Evolutionary conservation across 2,797 vertebrate genomes (phyloP).

Genomic region (Semotilus atromaculatus): DNA sequence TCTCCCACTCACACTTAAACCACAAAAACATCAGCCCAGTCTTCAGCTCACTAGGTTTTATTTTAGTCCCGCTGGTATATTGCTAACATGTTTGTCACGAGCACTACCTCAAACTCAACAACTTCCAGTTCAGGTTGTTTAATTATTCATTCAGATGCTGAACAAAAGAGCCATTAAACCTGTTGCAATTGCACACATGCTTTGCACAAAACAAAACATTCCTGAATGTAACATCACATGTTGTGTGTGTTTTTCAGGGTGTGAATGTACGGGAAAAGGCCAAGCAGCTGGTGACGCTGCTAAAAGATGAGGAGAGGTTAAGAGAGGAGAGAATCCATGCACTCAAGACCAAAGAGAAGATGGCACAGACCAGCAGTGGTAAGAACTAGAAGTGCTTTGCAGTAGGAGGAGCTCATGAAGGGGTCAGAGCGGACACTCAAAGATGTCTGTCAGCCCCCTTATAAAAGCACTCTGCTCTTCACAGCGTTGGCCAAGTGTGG

Average conservation of each 20-base stretch:
- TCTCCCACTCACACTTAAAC: neutral
- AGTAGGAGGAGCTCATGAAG: neutral
- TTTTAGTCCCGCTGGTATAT: neutral
- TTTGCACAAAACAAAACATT: neutral
- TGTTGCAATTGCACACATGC: neutral
- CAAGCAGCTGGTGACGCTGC: constrained; percentile 90
- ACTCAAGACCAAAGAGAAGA: constrained; percentile 96
- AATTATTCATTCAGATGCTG: neutral
- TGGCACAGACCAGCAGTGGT: constrained; percentile 93
- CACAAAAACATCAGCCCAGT: constrained; percentile 6
- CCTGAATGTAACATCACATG: neutral
- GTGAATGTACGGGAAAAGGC: constrained; percentile 94
- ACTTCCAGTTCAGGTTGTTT: neutral
- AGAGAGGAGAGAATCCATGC: constrained; percentile 90
- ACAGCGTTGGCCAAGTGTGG: constrained; percentile 21
- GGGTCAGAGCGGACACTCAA: constrained; percentile 1
- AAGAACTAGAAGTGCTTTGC: constrained; percentile 57
- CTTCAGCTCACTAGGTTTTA: neutral
- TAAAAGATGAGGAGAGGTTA: constrained; percentile 91
- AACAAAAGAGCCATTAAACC: neutral
- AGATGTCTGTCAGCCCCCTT: constrained; percentile 9
- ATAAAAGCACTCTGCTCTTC: constrained; percentile 17
- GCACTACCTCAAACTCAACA: neutral
- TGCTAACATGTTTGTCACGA: neutral
- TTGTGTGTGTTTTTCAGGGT: constrained; percentile 70